Evolutionary conservation across 2,113 vertebrate genomes (phyloP), one percentile per base, ranked within the genome.

Genomic region (Emydocephalus ijimae): DNA sequence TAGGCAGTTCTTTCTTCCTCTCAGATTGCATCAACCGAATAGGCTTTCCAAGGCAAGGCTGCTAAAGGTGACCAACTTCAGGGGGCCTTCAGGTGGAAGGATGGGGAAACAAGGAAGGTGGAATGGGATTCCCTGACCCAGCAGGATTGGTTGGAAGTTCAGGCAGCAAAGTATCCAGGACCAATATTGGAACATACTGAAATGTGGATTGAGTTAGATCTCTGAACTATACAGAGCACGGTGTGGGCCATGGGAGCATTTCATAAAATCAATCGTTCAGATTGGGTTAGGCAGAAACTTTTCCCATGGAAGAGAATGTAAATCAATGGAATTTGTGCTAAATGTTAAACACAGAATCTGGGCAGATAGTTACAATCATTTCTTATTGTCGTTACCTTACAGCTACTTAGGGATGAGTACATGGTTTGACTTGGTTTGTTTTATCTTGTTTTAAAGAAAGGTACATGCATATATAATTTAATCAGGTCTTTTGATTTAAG

Each of bases 11-110:
- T 39, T 10, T 57, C 23, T 43, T 43, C 20, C 8, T 7, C 20
- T 24, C 24, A 1, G n/a, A 39, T 39, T 39, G 12, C 55, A 59
- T 10, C 1, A 12, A 14, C 21, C 34, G 1, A 43, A 55, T 23
- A 57, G 1, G 34, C 5, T 23, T 0, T 23, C 8, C n/a, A 29
- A 39, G 10, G 20, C 20, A 59, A 55, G 10, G 12, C 9, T 0
- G 3, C 5, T 23, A 9, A 50, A 56, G 3, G n/a, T 21, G 55
- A 34, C 8, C 54, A 39, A 34, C n/a, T 57, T 89, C n/a, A 56
- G n/a, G 2, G 12, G 54, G 88, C 29, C 20, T 39, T 24, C 7
- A 21, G 1, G 56, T 89, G 54, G 54, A 10, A 10, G 21, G 54
- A 55, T 10, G 20, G 48, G 24, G 12, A 50, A 0, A 0, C 11